Percentiles rank a stretch among this genome's conserved stretches.
Evolutionary conservation across 2,888 invertebrate species (phyloP).

Genomic region (Lordiphosa fenestrarum): DNA sequence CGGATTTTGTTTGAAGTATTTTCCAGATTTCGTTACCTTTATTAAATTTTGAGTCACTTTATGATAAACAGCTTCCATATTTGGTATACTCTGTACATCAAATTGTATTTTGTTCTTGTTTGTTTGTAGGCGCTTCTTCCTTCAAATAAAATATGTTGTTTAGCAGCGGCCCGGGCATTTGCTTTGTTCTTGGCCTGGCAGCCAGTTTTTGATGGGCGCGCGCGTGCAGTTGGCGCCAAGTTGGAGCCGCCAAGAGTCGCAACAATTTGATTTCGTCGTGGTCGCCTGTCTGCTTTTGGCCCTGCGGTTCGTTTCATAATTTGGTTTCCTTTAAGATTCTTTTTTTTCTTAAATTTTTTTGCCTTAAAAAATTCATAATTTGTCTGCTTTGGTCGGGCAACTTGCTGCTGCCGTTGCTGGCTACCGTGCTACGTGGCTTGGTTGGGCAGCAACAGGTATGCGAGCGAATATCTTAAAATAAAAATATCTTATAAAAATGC

Average conservation of each 20-base stretch:
- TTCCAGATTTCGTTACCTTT: no score
- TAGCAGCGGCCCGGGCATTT: conserved; percentile 12
- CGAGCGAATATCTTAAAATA: no score
- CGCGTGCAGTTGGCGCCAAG: conserved; percentile 55
- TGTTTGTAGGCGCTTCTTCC: conserved; percentile 7
- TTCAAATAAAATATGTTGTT: conserved; percentile 36
- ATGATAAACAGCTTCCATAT: no score
- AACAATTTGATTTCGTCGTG: conserved; percentile 38
- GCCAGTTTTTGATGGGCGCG: conserved; percentile 18
- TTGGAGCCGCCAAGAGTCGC: conserved; percentile 37
- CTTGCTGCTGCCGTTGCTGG: conserved; percentile 14
- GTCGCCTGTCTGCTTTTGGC: conserved; percentile 13
- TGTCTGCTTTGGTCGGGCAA: conserved; percentile 35
- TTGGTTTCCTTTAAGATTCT: conserved; percentile 29
- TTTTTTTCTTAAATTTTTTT: conserved; percentile 13
- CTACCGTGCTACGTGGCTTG: conserved; percentile 53
- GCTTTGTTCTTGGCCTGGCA: conserved; percentile 3
- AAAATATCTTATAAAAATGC: conserved; percentile 4
- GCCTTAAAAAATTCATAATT: conserved; percentile 50
- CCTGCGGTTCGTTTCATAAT: conserved; percentile 47
- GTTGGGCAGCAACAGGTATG: no score
- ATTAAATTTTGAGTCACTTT: no score
- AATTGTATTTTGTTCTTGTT: no score
- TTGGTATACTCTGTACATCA: no score
- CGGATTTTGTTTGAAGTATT: no score